Evolutionary conservation across 2,888 invertebrate species (phyloP).

Genomic region (Ellobium chinense): DNA sequence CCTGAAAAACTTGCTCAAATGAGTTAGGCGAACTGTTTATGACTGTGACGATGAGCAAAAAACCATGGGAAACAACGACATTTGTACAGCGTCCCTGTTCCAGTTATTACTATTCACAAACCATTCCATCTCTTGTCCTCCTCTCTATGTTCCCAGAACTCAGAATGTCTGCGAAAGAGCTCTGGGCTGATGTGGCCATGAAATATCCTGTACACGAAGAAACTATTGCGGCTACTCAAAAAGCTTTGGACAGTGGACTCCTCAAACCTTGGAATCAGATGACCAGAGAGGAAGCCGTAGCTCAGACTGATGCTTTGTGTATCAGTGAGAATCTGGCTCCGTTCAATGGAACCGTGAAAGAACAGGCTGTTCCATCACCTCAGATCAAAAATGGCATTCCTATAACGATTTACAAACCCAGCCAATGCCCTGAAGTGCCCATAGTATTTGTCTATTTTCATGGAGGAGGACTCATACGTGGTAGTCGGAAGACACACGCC

Average conservation of each 20-base stretch:
- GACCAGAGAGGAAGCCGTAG: neutral
- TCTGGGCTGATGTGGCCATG: neutral
- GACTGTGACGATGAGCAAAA: too few species aligned
- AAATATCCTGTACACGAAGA: neutral
- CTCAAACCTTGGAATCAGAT: too few species aligned
- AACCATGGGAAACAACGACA: too few species aligned
- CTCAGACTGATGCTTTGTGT: neutral
- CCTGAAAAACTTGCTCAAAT: too few species aligned
- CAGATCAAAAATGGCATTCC: neutral
- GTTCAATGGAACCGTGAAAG: neutral
- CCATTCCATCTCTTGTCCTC: too few species aligned
- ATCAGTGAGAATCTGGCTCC: neutral
- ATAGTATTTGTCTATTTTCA: conserved; percentile 2
- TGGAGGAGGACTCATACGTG: neutral
- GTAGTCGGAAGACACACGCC: conserved; percentile 11
- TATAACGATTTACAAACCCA: neutral
- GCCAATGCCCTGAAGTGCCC: neutral
- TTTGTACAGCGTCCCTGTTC: too few species aligned
- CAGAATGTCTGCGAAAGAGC: neutral
- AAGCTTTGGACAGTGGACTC: neutral
- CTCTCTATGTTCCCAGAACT: too few species aligned
- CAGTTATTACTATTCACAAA: too few species aligned
- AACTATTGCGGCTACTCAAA: neutral
- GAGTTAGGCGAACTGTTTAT: too few species aligned
- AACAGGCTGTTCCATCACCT: neutral